Conservation (phyloP, 1,140 invertebrate species). For the Macrocentrus cingulum region DNA sequence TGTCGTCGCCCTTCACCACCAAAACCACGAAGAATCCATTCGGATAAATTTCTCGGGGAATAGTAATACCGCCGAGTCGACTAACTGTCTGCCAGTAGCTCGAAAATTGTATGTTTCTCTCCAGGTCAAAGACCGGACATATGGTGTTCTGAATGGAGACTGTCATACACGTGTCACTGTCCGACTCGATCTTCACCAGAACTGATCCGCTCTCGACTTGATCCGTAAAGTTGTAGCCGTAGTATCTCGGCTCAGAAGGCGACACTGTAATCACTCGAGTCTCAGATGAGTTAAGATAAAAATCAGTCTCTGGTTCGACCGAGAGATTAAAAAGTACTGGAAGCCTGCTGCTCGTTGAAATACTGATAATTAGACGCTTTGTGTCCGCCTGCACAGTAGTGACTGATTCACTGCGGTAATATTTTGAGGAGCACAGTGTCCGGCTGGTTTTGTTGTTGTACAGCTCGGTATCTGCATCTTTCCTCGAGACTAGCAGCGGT, state of each 20-base stretch:
- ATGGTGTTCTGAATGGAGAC: constrained; percentile 66
- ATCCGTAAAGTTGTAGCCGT: constrained; percentile 59
- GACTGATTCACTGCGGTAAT: constrained; percentile 35
- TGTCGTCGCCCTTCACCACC: constrained; percentile 76
- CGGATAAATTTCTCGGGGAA: constrained; percentile 58
- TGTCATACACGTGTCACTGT: constrained; percentile 62
- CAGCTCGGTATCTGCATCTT: constrained; percentile 24
- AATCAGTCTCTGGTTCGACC: constrained; percentile 49
- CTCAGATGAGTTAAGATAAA: constrained; percentile 44
- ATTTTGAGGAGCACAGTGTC: constrained; percentile 60
- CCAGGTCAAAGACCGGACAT: constrained; percentile 64
- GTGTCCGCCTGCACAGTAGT: constrained; percentile 29
- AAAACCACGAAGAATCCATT: constrained; percentile 80
- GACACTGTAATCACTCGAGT: constrained; percentile 37
- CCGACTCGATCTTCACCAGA: constrained; percentile 60
- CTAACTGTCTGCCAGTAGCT: constrained; percentile 70
- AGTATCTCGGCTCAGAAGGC: constrained; percentile 62
- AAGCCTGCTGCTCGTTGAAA: constrained; percentile 55
- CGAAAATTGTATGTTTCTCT: constrained; percentile 63
- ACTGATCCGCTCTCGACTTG: constrained; percentile 57
- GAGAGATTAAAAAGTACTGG: constrained; percentile 51
- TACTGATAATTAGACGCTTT: constrained; percentile 56
- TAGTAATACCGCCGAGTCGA: constrained; percentile 64
- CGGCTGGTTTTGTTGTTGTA: constrained; percentile 58
- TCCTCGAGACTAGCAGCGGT: constrained; percentile 56